Evolutionary conservation across 2,797 vertebrate genomes (phyloP).

Genomic region (Mastacembelus armatus): DNA sequence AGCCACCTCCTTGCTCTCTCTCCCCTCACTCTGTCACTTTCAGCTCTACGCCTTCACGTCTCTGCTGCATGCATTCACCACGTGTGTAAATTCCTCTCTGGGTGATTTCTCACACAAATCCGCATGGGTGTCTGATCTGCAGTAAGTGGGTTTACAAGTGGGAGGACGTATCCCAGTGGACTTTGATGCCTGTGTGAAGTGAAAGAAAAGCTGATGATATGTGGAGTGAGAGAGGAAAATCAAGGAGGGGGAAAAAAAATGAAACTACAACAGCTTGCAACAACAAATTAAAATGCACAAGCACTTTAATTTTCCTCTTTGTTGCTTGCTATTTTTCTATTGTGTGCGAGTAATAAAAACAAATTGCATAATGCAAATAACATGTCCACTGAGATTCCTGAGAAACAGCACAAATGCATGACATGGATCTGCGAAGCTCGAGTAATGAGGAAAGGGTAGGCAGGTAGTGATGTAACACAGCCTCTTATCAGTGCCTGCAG

Average conservation of each 20-base stretch:
- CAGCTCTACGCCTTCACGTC: constrained; percentile 1
- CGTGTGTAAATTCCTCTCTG: constrained; percentile 1
- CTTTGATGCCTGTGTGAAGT: constrained; percentile 15
- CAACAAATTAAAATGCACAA: constrained; percentile 3
- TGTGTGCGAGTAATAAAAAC: constrained; percentile 46
- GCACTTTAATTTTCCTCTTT: constrained; percentile 30
- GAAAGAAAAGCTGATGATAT: constrained; percentile 18
- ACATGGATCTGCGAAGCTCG: constrained; percentile 47
- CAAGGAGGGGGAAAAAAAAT: constrained; percentile 6
- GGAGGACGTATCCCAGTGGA: constrained; percentile 26
- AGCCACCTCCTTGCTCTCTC: constrained; percentile 1
- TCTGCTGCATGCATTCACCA: neutral
- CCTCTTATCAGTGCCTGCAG: constrained; percentile 39
- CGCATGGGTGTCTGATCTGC: constrained; percentile 35
- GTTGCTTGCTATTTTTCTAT: constrained; percentile 24
- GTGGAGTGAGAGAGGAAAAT: neutral
- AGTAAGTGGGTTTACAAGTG: constrained; percentile 34
- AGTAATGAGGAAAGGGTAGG: constrained; percentile 36
- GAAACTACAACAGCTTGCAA: constrained; percentile 10
- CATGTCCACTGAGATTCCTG: constrained; percentile 40
- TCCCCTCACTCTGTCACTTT: neutral
- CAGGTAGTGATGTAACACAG: constrained; percentile 59
- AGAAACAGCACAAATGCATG: constrained; percentile 28
- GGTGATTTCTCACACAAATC: constrained; percentile 12
- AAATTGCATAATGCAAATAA: constrained; percentile 46